Conservation (phyloP, 2,797 vertebrate species). For the Tachyglossus aculeatus region DNA sequence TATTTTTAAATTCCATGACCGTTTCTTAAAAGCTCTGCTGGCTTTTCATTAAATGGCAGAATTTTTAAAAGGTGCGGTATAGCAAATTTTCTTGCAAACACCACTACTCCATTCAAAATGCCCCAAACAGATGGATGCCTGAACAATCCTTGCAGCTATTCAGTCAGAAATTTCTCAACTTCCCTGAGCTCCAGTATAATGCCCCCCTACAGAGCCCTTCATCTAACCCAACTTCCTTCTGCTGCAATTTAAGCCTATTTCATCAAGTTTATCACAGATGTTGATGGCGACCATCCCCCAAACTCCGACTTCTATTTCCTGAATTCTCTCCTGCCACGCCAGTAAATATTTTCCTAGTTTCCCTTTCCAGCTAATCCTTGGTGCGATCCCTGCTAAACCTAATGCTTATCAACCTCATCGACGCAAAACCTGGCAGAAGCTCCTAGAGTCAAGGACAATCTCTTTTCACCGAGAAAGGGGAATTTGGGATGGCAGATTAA, state of each 20-base stretch:
- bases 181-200: neutral
- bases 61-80: no score
- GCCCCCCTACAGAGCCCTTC: no score
- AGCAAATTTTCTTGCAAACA: no score
- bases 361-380: neutral
- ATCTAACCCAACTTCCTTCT: no score
- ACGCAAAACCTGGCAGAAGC: neutral
- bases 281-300: neutral
- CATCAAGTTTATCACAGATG: neutral
- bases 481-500: constrained; percentile 24
- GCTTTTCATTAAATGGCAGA: no score
- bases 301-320: neutral
- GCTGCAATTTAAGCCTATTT: neutral
- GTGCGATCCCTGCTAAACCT: neutral
- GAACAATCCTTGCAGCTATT: no score
- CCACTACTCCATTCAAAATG: no score
- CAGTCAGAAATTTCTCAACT: neutral
- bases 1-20: no score
- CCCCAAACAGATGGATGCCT: no score
- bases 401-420: neutral
- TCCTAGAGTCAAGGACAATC: neutral
- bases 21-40: no score
- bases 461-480: neutral
- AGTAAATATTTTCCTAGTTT: neutral
- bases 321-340: neutral